Base-by-base conservation (phyloP, 2,797 vertebrate species). In the Harpagifer antarcticus region DNA sequence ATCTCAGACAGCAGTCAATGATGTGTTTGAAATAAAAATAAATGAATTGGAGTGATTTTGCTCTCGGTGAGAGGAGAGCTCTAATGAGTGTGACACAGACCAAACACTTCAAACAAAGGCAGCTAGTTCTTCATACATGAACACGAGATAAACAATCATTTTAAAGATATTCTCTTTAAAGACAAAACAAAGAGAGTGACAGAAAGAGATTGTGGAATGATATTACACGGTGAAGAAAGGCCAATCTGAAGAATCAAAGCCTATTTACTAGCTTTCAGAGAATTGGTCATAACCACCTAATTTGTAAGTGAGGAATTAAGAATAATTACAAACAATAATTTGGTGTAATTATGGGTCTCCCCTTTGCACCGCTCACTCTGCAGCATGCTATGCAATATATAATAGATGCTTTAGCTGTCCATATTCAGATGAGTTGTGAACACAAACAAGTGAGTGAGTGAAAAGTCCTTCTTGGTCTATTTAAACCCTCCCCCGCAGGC, bases 401-500 rank as follows among this genome's bases (percentile, higher is more conserved):
- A 79, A 72, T 16, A 78, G 73, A 85, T 49, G 81, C 64, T 82
- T 79, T 66, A 31, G 60, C 81, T 62, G 72, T 82, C 68, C 79
- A 74, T 87, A 90, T 92, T 91, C 48, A 90, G 86, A 92, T 88
- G 80, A 90, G 86, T 85, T 89, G 82, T 84, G 86, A 87, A 91
- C 87, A 88, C 88, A 93, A 92, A 90, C 86, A 89, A 93, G 86
- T 88, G 82, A 89, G 88, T 85, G 89, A 91, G 90, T 91, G 83
- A 92, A 91, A 91, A 93, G 92, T 93, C 89, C 87, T 92, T 88
- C 88, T 89, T 78, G 87, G 90, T 93, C 89, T 93, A 93, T 93
- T 93, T 93, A 94, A 94, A 91, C 90, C 86, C 87, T 91, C 84
- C 86, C 92, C 93, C 74, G 90, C 93, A 93, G 93, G 93, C 93